Evolutionary conservation across 2,888 invertebrate species (phyloP), one percentile per base, ranked within the genome.

Genomic region (Rhagonycha lutea): DNA sequence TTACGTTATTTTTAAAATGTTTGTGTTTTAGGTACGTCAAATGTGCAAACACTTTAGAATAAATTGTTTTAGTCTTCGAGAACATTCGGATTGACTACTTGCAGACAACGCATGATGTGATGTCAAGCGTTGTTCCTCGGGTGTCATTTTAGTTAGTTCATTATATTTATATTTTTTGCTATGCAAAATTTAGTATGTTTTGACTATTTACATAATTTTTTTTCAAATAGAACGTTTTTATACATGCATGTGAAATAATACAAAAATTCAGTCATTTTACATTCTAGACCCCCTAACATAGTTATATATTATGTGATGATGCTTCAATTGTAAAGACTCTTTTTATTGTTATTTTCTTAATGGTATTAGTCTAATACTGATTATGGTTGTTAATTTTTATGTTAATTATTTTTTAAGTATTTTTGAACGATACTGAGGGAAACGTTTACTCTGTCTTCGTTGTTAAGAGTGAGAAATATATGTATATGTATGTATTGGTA

Each of bases 1-100:
- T n/a, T n/a, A 60, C 14, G 11, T 60, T 14, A 18, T 69, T 29
- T 29, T 14, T 1, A 11, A 32, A 14, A 32, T 18, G 0, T 12
- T 60, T 60, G 23, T 69, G 11, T 90, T 90, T 60, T 88, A 98
- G 97, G 97, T 98, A n/a, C 93, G 93, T 83, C 96, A 98, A 89
- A 97, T 98, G 97, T 98, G 98, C 86, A 90, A 92, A 79, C 97
- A 98, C 89, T 98, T 98, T 88, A 93, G 94, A 84, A 96, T 98
- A 83, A 89, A 94, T 83, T 97, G 97, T 88, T 98, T 98, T 90
- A 88, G 88, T 78, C 91, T 92, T 83, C 84, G 83, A 63, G 83
- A 84, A 73, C 85, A 83, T 68, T 81, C 85, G 26, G 86, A 87
- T 85, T 87, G 87, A 87, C 86, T 86, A 81, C 83, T 83, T 82